A percentile compares a stretch with the other conserved stretches of the same genome.
Conservation (phyloP, 2,113 vertebrate species). For the Cottus gobio region DNA sequence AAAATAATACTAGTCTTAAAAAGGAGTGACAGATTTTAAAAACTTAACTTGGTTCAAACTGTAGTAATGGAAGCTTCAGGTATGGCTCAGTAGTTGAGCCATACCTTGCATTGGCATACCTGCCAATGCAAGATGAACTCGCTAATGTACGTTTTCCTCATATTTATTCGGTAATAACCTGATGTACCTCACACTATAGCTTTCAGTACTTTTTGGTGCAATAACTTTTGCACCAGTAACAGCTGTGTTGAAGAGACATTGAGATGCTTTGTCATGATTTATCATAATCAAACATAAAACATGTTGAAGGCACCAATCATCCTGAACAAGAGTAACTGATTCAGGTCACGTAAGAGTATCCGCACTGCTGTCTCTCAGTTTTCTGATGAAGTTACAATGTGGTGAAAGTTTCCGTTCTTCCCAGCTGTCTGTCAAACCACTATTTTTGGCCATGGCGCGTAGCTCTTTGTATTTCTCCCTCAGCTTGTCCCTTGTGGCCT, state of each 20-base stretch:
- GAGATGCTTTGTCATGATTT: not conserved
- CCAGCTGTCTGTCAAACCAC: not conserved
- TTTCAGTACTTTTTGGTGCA: not conserved
- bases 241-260: not conserved
- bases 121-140: not conserved
- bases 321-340: not conserved
- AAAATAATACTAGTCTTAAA: not conserved
- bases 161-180: not conserved
- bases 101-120: not conserved
- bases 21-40: too few species aligned
- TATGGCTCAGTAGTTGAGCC: not conserved
- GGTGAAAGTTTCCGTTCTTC: slow-evolving; percentile 5
- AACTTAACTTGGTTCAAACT: not conserved
- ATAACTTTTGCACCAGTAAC: not conserved
- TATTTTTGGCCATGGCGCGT: slow-evolving; percentile 8
- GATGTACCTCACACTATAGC: not conserved
- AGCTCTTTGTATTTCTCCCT: slow-evolving; percentile 6
- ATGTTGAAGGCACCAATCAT: not conserved
- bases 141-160: not conserved
- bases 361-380: not conserved
- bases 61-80: not conserved
- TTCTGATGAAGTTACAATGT: not conserved
- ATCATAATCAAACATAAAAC: not conserved
- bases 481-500: not conserved
- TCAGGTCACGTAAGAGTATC: not conserved